phyloP scores from a whole-genome alignment of 2,888 invertebrate species.

The Troilus luridus region DNA sequence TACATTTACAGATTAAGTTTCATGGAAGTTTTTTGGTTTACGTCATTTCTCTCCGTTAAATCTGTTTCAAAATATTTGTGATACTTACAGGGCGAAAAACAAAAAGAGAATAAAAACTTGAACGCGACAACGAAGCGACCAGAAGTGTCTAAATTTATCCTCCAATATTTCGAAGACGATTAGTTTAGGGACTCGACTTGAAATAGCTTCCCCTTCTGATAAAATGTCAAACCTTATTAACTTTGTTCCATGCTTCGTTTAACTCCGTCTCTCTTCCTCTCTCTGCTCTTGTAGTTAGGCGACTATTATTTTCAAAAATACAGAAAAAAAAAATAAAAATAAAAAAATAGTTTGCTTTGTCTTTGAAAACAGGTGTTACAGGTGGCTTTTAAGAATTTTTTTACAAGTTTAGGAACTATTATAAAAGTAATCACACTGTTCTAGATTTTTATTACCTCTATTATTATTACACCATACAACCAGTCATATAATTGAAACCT shows the following conservation, averaged over 20 bases:
- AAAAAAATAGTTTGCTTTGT: background rate
- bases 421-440: no score
- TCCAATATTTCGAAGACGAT: conserved; percentile 12
- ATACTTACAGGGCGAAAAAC: no score
- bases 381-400: background rate
- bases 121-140: background rate
- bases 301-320: background rate
- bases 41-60: background rate
- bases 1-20: background rate
- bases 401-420: background rate
- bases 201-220: conserved; percentile 16
- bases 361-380: background rate
- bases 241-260: conserved; percentile 23
- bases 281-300: background rate
- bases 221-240: conserved; percentile 25
- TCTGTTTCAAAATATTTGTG: background rate
- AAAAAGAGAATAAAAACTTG: background rate
- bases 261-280: background rate
- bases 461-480: no score
- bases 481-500: no score
- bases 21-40: background rate
- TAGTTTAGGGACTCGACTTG: background rate
- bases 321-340: background rate
- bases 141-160: conserved; percentile 34
- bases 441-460: no score